phyloP scores from a whole-genome alignment of 2,113 vertebrate species.

The Tiliqua scincoides region DNA sequence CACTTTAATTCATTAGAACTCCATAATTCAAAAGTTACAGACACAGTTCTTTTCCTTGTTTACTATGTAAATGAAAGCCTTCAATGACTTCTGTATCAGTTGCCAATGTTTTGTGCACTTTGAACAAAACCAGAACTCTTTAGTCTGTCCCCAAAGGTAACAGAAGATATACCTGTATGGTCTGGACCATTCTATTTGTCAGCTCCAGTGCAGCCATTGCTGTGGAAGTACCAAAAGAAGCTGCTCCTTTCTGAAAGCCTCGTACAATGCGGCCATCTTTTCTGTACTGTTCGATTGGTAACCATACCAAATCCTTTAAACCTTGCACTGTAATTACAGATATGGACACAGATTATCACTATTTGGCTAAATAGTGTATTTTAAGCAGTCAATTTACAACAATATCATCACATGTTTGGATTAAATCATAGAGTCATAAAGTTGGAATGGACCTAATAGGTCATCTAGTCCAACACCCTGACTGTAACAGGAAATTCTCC shows the following conservation, averaged over 20 bases:
- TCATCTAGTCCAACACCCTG: too few relatives aligned
- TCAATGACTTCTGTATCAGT: neutral
- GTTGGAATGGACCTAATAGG: too few relatives aligned
- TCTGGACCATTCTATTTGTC: slow-evolving; percentile 95
- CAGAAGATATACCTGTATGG: slow-evolving; percentile 87
- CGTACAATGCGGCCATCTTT: slow-evolving; percentile 95
- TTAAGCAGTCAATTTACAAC: too few relatives aligned
- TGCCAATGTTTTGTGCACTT: neutral
- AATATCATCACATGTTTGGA: too few relatives aligned
- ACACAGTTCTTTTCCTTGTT: neutral
- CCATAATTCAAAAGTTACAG: neutral
- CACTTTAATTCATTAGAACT: neutral
- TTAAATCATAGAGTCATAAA: too few relatives aligned
- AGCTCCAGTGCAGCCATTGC: slow-evolving; percentile 98
- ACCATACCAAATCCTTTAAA: slow-evolving; percentile 96
- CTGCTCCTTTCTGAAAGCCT: slow-evolving; percentile 93
- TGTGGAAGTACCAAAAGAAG: slow-evolving; percentile 97
- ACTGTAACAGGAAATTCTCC: too few relatives aligned
- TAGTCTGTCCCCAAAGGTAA: neutral
- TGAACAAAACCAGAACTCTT: neutral
- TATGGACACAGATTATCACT: slow-evolving; percentile 24
- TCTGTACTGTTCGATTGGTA: slow-evolving; percentile 97
- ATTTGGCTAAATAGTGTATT: neutral
- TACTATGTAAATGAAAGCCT: neutral
- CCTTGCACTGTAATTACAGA: slow-evolving; percentile 88